Conservation (phyloP, 1,140 invertebrate genomes). For the Drosophila nebulosa region DNA sequence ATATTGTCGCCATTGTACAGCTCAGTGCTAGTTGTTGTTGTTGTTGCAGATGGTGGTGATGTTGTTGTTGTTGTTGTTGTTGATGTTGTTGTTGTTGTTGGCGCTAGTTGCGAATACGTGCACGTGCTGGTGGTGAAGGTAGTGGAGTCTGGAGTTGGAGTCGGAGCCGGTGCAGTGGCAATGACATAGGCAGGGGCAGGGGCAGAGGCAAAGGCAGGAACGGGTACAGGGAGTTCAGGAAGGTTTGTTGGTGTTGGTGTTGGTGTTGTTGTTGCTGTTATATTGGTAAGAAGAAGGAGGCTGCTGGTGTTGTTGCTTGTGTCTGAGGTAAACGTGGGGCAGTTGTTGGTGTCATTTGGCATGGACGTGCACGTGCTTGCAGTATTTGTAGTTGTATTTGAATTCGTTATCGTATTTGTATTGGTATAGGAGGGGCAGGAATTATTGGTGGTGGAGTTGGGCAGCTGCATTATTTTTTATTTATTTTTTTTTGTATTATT, state of each 20-base stretch:
- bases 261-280: constrained; percentile 11
- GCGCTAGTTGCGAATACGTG: constrained; percentile 53
- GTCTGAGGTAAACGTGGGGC: constrained; percentile 14
- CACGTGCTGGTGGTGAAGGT: constrained; percentile 60
- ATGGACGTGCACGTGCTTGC: constrained; percentile 64
- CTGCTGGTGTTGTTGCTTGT: constrained; percentile 1
- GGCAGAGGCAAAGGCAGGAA: not conserved
- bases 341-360: constrained; percentile 42
- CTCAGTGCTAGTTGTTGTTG: constrained; percentile 30
- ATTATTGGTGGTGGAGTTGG: constrained; percentile 42
- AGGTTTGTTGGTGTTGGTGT: not conserved
- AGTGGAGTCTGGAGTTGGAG: constrained; percentile 29
- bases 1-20: constrained; percentile 17
- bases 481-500: not conserved
- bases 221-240: not conserved
- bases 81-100: constrained; percentile 46
- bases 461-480: constrained; percentile 25
- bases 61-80: constrained; percentile 46
- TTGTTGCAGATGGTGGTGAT: constrained; percentile 35
- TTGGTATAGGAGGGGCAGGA: constrained; percentile 41
- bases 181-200: not conserved
- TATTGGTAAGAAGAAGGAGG: constrained; percentile 9
- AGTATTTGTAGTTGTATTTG: constrained; percentile 36
- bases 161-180: constrained; percentile 4
- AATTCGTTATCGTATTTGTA: constrained; percentile 34